Percentiles rank a stretch among this genome's conserved stretches.
phyloP scores from a whole-genome alignment of 2,888 invertebrate genomes.

The Ormyrus nitidulus region DNA sequence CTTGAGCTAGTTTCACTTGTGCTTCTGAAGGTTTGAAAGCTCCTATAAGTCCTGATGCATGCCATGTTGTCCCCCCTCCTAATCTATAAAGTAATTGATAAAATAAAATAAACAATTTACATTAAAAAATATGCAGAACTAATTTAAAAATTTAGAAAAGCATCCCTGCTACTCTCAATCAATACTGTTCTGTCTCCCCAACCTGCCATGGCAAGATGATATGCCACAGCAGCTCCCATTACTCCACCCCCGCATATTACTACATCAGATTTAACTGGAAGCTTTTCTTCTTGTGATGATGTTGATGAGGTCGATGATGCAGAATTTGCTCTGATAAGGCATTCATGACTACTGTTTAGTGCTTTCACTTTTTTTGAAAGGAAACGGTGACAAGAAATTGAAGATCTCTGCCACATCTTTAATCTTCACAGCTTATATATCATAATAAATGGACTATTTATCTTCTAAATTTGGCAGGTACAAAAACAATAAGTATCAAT shows the following conservation, averaged over 20 bases:
- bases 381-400: slow-evolving; percentile 52
- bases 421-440: not conserved
- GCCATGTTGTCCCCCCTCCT: slow-evolving; percentile 88
- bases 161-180: slow-evolving; percentile 89
- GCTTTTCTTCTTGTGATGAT: slow-evolving; percentile 54
- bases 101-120: not conserved
- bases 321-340: slow-evolving; percentile 36
- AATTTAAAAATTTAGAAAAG: not conserved
- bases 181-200: slow-evolving; percentile 89
- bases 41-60: slow-evolving; percentile 88
- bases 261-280: slow-evolving; percentile 81
- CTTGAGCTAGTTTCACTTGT: slow-evolving; percentile 88
- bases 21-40: slow-evolving; percentile 89
- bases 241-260: slow-evolving; percentile 95
- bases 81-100: slow-evolving; percentile 76
- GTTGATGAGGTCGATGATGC: not conserved
- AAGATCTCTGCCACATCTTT: slow-evolving; percentile 66
- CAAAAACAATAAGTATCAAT: no score
- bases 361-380: slow-evolving; percentile 50
- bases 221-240: slow-evolving; percentile 94
- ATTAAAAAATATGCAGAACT: not conserved
- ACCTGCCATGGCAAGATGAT: slow-evolving; percentile 89
- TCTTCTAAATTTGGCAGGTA: not conserved
- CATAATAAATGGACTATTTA: not conserved
- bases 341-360: slow-evolving; percentile 28